Evolutionary conservation across 2,888 invertebrate genomes (phyloP).

Genomic region (Bimastos eiseni): DNA sequence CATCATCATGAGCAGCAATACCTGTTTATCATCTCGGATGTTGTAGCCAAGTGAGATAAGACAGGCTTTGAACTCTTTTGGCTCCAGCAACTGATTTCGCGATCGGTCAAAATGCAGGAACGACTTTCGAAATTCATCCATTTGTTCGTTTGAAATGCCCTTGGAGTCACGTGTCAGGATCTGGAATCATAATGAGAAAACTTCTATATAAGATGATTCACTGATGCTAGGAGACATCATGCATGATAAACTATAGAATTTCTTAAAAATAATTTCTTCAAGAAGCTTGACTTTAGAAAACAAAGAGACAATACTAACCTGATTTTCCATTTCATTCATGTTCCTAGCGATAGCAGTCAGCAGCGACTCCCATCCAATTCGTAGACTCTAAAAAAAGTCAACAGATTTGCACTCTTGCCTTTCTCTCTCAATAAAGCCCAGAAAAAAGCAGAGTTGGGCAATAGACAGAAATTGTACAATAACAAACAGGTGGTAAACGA

Average conservation of each 20-base stretch:
- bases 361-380: slow-evolving; percentile 98
- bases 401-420: not conserved
- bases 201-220: not conserved
- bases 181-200: slow-evolving; percentile 22
- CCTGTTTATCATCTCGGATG: slow-evolving; percentile 92
- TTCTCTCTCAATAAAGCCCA: not conserved
- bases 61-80: slow-evolving; percentile 95
- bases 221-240: not conserved
- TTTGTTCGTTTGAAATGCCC: slow-evolving; percentile 79
- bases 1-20: not conserved
- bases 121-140: slow-evolving; percentile 93
- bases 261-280: not conserved
- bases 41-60: slow-evolving; percentile 88
- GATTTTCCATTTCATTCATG: slow-evolving; percentile 99
- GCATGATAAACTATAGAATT: not conserved
- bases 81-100: slow-evolving; percentile 81
- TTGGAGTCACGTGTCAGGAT: slow-evolving; percentile 75
- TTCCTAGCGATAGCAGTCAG: slow-evolving; percentile 96
- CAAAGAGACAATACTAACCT: slow-evolving; percentile 64
- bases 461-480: not conserved
- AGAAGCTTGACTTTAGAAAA: not conserved
- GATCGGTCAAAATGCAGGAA: slow-evolving; percentile 97
- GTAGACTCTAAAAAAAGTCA: slow-evolving; percentile 72
- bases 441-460: not conserved
- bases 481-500: not conserved